These are phyloP conservation scores for Epiblema foenella DNA, from an alignment of 2,888 invertebrate genomes.

Conservation along the genomic window DNA sequence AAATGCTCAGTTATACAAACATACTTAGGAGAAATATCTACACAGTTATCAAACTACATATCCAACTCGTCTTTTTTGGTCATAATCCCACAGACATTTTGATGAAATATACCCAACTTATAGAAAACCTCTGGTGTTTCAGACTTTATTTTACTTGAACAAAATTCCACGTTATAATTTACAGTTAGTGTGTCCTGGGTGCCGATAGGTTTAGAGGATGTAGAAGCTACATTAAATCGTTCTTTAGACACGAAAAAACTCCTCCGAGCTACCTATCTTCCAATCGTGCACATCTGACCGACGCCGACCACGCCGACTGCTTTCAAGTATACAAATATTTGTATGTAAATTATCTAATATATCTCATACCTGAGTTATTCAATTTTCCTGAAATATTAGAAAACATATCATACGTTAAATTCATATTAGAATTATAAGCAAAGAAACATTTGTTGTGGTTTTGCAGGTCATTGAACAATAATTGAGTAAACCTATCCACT, in stretches of 20 bases:
- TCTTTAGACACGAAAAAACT: constrained; percentile 12
- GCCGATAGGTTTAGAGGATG: too few relatives aligned
- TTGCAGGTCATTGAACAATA: background rate
- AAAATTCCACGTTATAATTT: too few relatives aligned
- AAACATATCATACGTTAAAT: constrained; percentile 6
- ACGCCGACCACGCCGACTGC: too few relatives aligned
- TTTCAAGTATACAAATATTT: too few relatives aligned
- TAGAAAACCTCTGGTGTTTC: too few relatives aligned
- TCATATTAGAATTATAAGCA: constrained; percentile 4
- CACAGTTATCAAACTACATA: background rate
- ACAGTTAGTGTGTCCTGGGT: too few relatives aligned
- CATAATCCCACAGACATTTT: constrained; percentile 10
- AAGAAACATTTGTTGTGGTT: constrained; percentile 3
- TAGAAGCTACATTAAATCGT: too few relatives aligned
- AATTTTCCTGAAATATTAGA: background rate
- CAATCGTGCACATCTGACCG: background rate
- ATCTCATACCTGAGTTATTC: constrained; percentile 10
- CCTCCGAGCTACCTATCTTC: background rate
- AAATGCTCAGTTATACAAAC: too few relatives aligned
- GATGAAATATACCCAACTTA: background rate
- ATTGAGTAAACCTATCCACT: background rate
- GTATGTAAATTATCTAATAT: constrained; percentile 7
- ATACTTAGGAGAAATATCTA: background rate
- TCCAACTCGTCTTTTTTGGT: constrained; percentile 7
- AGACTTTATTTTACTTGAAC: too few relatives aligned